Evolutionary conservation across 30 jellyfish, hydroid and myxozoan genomes (phyloP).

Genomic region (Hydra vulgaris): DNA sequence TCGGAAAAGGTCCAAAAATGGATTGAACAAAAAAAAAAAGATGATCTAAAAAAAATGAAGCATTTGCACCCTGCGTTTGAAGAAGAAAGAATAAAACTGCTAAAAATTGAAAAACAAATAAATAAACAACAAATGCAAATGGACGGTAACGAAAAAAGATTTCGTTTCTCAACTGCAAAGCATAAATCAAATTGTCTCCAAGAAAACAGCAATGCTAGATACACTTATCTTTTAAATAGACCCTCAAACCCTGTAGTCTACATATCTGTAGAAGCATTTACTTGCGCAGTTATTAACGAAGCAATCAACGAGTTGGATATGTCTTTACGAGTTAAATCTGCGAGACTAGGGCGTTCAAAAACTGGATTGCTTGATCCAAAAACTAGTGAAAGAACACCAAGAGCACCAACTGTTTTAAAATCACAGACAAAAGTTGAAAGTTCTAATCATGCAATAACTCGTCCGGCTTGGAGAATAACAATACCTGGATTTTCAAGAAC

Average conservation of each 20-base stretch:
- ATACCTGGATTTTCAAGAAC: slow-evolving; percentile 7
- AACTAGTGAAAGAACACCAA: background rate
- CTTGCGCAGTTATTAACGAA: background rate
- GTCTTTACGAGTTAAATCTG: background rate
- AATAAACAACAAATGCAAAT: background rate
- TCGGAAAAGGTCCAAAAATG: background rate
- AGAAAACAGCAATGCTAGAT: background rate
- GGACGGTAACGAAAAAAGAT: background rate
- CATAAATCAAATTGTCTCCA: background rate
- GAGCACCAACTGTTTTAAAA: background rate
- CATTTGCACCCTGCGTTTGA: background rate
- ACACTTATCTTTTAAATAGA: background rate
- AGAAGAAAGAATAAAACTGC: background rate
- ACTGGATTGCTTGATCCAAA: slow-evolving; percentile 12
- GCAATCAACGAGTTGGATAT: slow-evolving; percentile 17
- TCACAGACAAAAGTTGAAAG: background rate
- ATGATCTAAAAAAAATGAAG: slow-evolving; percentile 6
- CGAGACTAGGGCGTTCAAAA: slow-evolving; percentile 4
- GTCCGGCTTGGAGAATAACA: background rate
- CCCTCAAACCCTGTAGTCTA: slow-evolving; percentile 1
- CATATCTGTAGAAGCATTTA: slow-evolving; percentile 7
- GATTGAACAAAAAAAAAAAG: slow-evolving; percentile 16
- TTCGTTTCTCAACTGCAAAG: slow-evolving; percentile 8
- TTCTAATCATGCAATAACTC: background rate
- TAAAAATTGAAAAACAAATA: background rate